Evolutionary conservation across 1,140 invertebrate genomes (phyloP).

Genomic region (Nephila pilipes): DNA sequence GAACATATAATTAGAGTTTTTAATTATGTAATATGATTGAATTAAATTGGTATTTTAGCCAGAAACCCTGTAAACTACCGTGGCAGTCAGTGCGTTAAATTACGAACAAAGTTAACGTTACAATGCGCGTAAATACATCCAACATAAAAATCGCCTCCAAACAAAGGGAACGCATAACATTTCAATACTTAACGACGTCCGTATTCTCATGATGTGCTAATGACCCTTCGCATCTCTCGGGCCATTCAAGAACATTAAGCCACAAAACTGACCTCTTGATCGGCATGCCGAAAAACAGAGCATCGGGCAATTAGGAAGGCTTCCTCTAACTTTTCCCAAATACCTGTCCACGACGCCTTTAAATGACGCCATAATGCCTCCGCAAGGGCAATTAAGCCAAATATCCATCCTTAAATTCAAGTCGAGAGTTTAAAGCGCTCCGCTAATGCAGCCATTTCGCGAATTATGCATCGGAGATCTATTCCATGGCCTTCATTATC

Average conservation of each 20-base stretch:
- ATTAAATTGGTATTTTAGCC: no score
- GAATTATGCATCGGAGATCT: conserved; percentile 1
- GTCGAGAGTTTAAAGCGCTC: background rate
- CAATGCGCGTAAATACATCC: no score
- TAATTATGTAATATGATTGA: no score
- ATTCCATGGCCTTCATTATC: conserved; percentile 36
- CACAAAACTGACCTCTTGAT: conserved; percentile 11
- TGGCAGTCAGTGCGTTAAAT: no score
- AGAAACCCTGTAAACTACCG: no score
- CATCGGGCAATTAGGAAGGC: no score
- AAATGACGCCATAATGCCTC: background rate
- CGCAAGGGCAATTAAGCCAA: conserved; percentile 36
- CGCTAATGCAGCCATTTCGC: conserved; percentile 48
- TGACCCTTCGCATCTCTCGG: background rate
- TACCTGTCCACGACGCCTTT: no score
- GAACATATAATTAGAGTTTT: no score
- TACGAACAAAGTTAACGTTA: no score
- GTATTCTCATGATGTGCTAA: background rate
- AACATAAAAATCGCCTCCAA: no score
- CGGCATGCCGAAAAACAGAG: background rate
- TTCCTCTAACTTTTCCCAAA: no score
- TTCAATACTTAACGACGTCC: background rate
- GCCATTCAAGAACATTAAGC: background rate
- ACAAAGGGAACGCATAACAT: no score
- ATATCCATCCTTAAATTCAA: conserved; percentile 52